These are phyloP conservation scores for Corythornis vintsioides DNA, from an alignment of 2,113 vertebrate genomes.

Conservation along the genomic window DNA sequence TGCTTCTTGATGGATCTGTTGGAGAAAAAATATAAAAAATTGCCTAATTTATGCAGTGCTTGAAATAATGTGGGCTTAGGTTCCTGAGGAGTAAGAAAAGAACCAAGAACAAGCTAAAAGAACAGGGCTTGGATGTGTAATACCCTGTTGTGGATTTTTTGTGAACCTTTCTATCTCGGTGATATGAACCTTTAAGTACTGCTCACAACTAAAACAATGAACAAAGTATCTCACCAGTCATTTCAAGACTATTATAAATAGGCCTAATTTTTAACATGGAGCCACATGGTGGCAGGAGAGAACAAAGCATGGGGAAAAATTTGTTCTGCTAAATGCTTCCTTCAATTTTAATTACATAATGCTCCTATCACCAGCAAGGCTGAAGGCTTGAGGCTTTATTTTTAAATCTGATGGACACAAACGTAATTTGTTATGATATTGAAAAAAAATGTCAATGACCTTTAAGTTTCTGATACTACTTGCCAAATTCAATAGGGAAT, in stretches of 20 bases:
- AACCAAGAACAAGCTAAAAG: not conserved
- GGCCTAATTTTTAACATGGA: not conserved
- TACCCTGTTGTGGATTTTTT: not conserved
- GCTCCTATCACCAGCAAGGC: not conserved
- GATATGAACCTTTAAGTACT: not conserved
- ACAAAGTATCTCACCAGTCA: not conserved
- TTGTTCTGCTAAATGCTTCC: not conserved
- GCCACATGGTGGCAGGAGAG: constrained; percentile 62
- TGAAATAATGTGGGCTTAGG: not conserved
- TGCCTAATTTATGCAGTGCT: not conserved
- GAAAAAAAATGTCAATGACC: not conserved
- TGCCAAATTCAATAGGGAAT: not conserved
- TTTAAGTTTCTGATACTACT: not conserved
- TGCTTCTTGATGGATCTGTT: not conserved
- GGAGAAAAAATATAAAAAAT: not conserved
- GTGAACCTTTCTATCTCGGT: not conserved
- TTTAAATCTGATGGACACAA: not conserved
- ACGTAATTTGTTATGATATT: not conserved
- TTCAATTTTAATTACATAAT: not conserved
- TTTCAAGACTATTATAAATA: not conserved
- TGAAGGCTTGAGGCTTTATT: not conserved
- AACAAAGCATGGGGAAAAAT: not conserved
- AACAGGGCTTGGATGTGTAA: not conserved
- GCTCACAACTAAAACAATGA: not conserved
- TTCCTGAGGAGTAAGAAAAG: not conserved